phyloP scores from a whole-genome alignment of 2,888 invertebrate species.

The Stenoptilia bipunctidactyla region DNA sequence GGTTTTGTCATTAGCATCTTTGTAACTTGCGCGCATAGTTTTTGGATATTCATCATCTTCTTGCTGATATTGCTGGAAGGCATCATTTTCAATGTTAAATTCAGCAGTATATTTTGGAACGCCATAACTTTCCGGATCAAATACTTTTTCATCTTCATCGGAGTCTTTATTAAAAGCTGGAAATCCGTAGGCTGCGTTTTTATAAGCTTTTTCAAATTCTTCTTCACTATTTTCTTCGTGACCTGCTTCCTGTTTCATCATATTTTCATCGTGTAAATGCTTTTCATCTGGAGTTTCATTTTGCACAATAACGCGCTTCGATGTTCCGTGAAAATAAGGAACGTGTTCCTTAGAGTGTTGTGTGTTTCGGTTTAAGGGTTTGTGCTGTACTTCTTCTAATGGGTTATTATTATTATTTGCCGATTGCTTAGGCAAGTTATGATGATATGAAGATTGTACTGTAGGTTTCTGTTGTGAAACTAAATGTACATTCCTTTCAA shows the following conservation, averaged over 20 bases:
- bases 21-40: constrained; percentile 38
- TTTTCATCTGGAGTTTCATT: constrained; percentile 43
- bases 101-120: constrained; percentile 27
- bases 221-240: constrained; percentile 54
- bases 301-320: constrained; percentile 46
- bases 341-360: too few relatives aligned
- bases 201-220: constrained; percentile 57
- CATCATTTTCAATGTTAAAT: constrained; percentile 36
- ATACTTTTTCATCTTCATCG: constrained; percentile 44
- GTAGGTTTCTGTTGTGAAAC: too few relatives aligned
- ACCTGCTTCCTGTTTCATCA: constrained; percentile 33
- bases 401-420: too few relatives aligned
- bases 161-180: constrained; percentile 38
- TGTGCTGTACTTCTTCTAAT: too few relatives aligned
- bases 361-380: too few relatives aligned
- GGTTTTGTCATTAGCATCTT: constrained; percentile 42
- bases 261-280: constrained; percentile 35
- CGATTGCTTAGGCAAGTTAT: too few relatives aligned
- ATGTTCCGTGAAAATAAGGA: too few relatives aligned
- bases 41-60: constrained; percentile 46
- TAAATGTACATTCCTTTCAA: too few relatives aligned
- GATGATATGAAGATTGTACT: too few relatives aligned
- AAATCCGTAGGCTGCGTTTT: constrained; percentile 54
- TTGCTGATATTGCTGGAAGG: constrained; percentile 46
- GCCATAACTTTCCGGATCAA: constrained; percentile 43